Base-by-base conservation (phyloP, 2,888 invertebrate genomes). In the Oscheius sp. region DNA sequence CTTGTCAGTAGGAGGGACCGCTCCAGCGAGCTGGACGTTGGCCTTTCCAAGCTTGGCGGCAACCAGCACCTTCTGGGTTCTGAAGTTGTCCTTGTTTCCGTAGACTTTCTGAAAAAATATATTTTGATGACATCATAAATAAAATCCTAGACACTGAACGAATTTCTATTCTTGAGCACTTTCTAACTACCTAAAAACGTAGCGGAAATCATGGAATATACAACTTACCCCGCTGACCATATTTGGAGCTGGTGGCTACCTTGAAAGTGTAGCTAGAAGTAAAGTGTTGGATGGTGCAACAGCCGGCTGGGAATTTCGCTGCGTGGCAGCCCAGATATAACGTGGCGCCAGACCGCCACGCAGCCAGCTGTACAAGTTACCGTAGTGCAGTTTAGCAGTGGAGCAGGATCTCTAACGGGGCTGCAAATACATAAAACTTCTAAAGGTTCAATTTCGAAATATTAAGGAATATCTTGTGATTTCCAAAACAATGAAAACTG, bases 51-150 rank as follows among this genome's bases (percentile, higher is more conserved):
- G 97, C 92, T 96, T 93, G 90, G 98, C 97, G 89, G 98, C 97
- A 90, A 98, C 95, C 90, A 97, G 93, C 90, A 94, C 95, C 92
- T 99, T 99, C 91, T 94, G 95, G 87, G 97, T 96, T 91, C 98
- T 94, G 93, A 96, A 97, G 93, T 96, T 98, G 91, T 95, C 95
- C 89, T 95, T 94, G 92, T 96, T 96, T 90, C 97, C 96, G 93
- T 96, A 98, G 90, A 99, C 93, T 91, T 95, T 96, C 96, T 96
- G 92, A 68, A 92, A 80, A 48, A 33, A 68, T 9, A 10, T 48
- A 70, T 3, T 70, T 51, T 50, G 32, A 33, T 57, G 57, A 33
- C 32, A 57, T 57, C 33, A 21, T 35, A 60, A 37, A 37, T 13
- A 35, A 21, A 5, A 60, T 2, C 2, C 35, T 4, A 10, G 5